Evolutionary conservation across 2,888 invertebrate genomes (phyloP).

Genomic region (Ophioninae sp.): DNA sequence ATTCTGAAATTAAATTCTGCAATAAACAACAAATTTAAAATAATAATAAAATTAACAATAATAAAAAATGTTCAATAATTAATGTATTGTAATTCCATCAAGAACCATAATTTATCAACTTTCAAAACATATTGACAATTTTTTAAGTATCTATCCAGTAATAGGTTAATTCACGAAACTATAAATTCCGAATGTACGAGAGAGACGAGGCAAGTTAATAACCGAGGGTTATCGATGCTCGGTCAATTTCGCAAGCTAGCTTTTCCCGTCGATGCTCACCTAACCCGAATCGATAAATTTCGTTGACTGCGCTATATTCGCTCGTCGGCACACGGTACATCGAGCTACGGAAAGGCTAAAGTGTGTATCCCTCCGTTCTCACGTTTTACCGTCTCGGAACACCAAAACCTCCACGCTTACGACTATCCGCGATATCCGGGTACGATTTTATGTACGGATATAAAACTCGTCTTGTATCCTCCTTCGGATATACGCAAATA

Average conservation of each 20-base stretch:
- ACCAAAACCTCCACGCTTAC: constrained; percentile 24
- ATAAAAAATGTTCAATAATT: too few species aligned
- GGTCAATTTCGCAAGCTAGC: constrained; percentile 47
- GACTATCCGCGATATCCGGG: background rate
- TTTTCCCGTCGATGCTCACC: constrained; percentile 37
- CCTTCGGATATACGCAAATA: background rate
- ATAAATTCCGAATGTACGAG: background rate
- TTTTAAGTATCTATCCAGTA: too few species aligned
- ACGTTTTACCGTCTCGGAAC: constrained; percentile 34
- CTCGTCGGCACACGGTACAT: background rate
- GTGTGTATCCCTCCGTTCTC: constrained; percentile 27
- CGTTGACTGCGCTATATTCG: constrained; percentile 39
- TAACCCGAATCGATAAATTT: constrained; percentile 54
- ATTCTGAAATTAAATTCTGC: too few species aligned
- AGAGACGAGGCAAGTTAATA: constrained; percentile 15
- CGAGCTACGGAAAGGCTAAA: constrained; percentile 41
- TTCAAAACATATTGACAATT: too few species aligned
- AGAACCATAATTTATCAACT: too few species aligned
- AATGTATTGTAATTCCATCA: too few species aligned
- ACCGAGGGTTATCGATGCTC: constrained; percentile 11
- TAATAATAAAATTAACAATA: too few species aligned
- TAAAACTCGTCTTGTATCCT: background rate
- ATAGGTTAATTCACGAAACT: too few species aligned
- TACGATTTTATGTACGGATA: background rate
- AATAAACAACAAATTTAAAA: too few species aligned